Evolutionary conservation across 2,888 invertebrate species (phyloP).

Genomic region (Lacanobia wlatinum): DNA sequence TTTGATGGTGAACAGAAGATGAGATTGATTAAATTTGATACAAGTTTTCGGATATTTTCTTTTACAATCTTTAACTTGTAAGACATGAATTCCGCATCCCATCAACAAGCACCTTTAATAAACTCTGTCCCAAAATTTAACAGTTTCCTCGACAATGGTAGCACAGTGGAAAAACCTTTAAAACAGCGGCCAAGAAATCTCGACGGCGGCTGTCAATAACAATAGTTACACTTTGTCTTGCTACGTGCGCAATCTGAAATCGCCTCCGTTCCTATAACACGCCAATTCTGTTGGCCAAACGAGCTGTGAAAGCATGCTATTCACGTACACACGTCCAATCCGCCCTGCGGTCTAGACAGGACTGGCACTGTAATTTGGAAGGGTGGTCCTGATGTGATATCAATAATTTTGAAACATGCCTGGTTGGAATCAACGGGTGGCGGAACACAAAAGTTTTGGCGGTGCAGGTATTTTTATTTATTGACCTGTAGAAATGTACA

Average conservation of each 20-base stretch:
- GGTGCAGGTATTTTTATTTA: slow-evolving; percentile 27
- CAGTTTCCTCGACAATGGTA: slow-evolving; percentile 13
- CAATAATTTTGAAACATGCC: slow-evolving; percentile 62
- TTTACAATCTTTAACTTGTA: too few species aligned
- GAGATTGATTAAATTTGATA: background rate
- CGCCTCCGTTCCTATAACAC: slow-evolving; percentile 75
- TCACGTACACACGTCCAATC: slow-evolving; percentile 78
- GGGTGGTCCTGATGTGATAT: slow-evolving; percentile 67
- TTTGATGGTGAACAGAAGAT: background rate
- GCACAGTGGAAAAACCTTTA: slow-evolving; percentile 19
- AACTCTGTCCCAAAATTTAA: background rate
- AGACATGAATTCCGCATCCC: background rate
- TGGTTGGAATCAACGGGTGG: slow-evolving; percentile 24
- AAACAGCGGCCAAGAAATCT: slow-evolving; percentile 70
- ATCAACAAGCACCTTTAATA: background rate
- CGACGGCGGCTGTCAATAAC: slow-evolving; percentile 71
- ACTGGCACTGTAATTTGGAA: slow-evolving; percentile 66
- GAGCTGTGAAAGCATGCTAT: slow-evolving; percentile 77
- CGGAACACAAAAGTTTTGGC: slow-evolving; percentile 44
- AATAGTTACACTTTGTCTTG: slow-evolving; percentile 77
- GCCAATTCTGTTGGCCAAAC: slow-evolving; percentile 79
- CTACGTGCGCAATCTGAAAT: slow-evolving; percentile 81
- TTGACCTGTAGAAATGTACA: background rate
- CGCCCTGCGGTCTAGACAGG: slow-evolving; percentile 67
- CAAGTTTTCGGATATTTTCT: too few species aligned